A percentile compares a stretch with the other conserved stretches of the same genome.
Evolutionary conservation across 2,797 vertebrate species (phyloP).

Genomic region (Trichosurus vulpecula): DNA sequence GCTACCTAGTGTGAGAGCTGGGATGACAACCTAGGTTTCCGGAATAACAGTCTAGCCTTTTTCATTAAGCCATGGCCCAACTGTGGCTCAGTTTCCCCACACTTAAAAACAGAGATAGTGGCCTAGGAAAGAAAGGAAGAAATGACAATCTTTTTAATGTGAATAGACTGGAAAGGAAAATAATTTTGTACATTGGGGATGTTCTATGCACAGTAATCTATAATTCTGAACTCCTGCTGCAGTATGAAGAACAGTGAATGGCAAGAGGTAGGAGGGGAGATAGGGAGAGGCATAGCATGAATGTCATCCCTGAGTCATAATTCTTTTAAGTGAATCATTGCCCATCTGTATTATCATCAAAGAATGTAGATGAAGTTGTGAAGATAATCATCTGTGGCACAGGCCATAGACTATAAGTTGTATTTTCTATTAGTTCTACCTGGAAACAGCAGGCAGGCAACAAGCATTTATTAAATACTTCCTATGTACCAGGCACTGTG

Average conservation of each 20-base stretch:
- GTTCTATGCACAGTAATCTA: neutral
- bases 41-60: neutral
- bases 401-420: neutral
- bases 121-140: neutral
- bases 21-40: neutral
- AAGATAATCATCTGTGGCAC: neutral
- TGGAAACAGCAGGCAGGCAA: neutral
- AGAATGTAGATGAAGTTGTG: neutral
- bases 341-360: neutral
- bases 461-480: neutral
- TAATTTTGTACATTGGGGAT: neutral
- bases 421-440: neutral
- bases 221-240: neutral
- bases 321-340: neutral
- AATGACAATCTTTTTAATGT: neutral
- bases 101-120: neutral
- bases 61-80: neutral
- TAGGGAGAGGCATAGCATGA: neutral
- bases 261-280: neutral
- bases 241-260: neutral
- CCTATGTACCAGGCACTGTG: neutral
- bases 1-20: neutral
- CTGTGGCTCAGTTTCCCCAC: neutral
- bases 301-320: neutral
- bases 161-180: neutral